Conservation (phyloP, 2,113 vertebrate genomes). For the Athene cunicularia region DNA sequence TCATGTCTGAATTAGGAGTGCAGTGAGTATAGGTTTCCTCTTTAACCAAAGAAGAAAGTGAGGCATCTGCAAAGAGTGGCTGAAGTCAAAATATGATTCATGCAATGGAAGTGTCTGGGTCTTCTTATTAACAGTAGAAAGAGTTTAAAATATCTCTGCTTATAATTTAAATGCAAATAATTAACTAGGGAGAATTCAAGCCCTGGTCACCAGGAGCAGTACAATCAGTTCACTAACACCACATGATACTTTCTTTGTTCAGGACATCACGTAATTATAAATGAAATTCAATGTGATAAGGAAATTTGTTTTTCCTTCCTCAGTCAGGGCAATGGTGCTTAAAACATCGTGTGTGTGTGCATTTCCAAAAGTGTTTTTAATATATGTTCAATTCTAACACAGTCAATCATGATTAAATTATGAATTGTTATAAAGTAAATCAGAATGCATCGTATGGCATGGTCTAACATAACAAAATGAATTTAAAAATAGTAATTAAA, state of each 20-base stretch:
- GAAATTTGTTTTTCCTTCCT: not conserved
- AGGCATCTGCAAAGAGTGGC: not conserved
- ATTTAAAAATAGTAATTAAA: not conserved
- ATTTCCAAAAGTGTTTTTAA: not conserved
- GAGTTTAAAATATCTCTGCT: not conserved
- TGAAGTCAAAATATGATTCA: conserved; percentile 8
- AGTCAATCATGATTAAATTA: not conserved
- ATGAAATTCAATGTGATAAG: not conserved
- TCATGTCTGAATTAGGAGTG: not conserved
- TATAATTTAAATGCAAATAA: conserved; percentile 3
- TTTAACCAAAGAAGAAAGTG: not conserved
- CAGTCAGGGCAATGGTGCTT: not conserved
- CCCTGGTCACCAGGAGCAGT: not conserved
- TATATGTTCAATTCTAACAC: not conserved
- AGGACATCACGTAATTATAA: not conserved
- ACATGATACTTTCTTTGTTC: not conserved
- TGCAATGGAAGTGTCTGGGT: not conserved
- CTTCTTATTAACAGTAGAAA: not conserved
- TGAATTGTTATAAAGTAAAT: not conserved
- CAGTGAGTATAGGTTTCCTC: not conserved
- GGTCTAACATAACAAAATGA: not conserved
- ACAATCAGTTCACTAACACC: not conserved
- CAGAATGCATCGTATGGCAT: not conserved
- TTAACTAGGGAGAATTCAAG: not conserved
- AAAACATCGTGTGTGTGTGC: not conserved